These are phyloP conservation scores for Mimumesa dahlbomi DNA, from an alignment of 2,888 invertebrate species.

Conservation along the genomic window DNA sequence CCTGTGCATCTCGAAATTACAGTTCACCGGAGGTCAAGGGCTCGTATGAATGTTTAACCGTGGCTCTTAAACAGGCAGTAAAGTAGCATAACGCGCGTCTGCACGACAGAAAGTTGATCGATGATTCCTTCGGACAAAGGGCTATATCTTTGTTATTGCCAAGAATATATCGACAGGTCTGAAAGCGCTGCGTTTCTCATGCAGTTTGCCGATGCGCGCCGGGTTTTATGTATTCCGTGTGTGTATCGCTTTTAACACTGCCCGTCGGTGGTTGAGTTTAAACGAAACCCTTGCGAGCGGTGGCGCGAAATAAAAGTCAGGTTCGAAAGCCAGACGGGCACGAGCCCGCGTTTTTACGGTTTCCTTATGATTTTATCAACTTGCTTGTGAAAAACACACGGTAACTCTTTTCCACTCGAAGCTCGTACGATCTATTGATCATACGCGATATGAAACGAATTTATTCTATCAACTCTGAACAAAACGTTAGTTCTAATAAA, in stretches of 20 bases:
- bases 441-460: no score
- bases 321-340: constrained; percentile 22
- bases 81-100: constrained; percentile 46
- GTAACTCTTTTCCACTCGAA: no score
- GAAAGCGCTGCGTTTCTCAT: background rate
- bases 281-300: constrained; percentile 13
- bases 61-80: constrained; percentile 58
- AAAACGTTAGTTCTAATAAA: no score
- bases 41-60: constrained; percentile 46
- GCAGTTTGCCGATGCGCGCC: background rate
- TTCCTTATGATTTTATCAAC: constrained; percentile 35
- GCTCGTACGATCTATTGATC: no score
- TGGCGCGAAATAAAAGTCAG: constrained; percentile 12
- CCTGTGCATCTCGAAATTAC: constrained; percentile 45
- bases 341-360: constrained; percentile 24
- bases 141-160: constrained; percentile 59
- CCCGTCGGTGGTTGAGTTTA: constrained; percentile 6
- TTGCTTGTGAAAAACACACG: no score
- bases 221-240: constrained; percentile 25
- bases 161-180: constrained; percentile 35
- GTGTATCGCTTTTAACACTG: constrained; percentile 7
- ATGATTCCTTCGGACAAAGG: constrained; percentile 63
- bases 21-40: constrained; percentile 50
- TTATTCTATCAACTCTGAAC: no score
- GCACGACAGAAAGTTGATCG: constrained; percentile 56